Conservation (phyloP, 2,888 invertebrate species). For the Nomada hirtipes region DNA sequence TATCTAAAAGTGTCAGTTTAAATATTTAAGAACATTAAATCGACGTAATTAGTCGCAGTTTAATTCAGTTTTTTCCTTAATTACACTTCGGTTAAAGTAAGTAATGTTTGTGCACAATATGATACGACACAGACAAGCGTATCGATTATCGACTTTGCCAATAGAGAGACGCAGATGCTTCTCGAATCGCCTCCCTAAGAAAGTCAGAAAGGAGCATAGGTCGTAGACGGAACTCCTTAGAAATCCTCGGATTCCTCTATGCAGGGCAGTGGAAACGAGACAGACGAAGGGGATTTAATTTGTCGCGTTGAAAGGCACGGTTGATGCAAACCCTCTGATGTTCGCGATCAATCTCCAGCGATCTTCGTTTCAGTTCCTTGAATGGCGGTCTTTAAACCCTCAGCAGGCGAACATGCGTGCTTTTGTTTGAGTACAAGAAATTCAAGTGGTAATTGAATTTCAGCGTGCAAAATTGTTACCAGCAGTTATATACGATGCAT, state of each 20-base stretch:
- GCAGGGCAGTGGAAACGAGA: constrained; percentile 34
- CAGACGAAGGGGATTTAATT: constrained; percentile 66
- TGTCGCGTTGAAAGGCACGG: constrained; percentile 65
- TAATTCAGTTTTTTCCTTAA: too few relatives aligned
- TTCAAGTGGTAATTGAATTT: background rate
- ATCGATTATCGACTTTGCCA: constrained; percentile 43
- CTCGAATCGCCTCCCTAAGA: constrained; percentile 31
- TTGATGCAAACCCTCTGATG: constrained; percentile 65
- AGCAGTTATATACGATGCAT: too few relatives aligned
- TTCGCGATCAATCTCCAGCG: constrained; percentile 46
- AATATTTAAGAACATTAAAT: too few relatives aligned
- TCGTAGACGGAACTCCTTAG: constrained; percentile 59
- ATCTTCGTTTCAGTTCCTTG: constrained; percentile 40
- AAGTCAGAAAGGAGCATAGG: constrained; percentile 49
- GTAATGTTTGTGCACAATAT: background rate
- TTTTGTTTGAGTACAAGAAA: background rate
- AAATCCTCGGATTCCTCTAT: constrained; percentile 60
- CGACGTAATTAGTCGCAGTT: background rate
- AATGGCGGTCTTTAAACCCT: constrained; percentile 42
- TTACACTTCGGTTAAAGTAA: background rate
- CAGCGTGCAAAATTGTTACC: too few relatives aligned
- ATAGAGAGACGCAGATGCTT: constrained; percentile 1
- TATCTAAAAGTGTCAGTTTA: too few relatives aligned
- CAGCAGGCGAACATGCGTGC: constrained; percentile 3
- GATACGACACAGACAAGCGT: constrained; percentile 9